Conservation (phyloP, 2,797 vertebrate genomes). For the Potorous gilbertii region DNA sequence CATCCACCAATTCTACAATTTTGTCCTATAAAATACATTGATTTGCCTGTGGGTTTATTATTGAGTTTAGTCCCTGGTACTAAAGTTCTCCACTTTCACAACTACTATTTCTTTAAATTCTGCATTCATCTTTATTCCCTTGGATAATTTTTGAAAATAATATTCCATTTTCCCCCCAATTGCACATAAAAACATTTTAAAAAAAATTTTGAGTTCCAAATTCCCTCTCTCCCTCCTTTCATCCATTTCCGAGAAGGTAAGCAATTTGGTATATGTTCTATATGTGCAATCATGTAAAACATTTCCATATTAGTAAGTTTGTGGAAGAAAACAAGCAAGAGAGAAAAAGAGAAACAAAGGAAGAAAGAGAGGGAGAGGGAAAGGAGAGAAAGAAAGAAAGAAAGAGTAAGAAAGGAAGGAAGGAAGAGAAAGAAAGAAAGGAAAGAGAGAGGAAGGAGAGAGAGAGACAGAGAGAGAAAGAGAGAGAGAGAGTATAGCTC, state of each 20-base stretch:
- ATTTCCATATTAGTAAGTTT: neutral
- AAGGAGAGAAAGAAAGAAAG: neutral
- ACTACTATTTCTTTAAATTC: neutral
- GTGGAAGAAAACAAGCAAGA: neutral
- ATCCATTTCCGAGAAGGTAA: neutral
- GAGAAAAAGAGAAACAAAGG: no score
- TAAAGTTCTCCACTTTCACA: neutral
- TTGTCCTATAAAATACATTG: neutral
- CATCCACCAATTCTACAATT: neutral
- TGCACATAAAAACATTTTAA: neutral
- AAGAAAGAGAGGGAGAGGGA: neutral
- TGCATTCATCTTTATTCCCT: neutral
- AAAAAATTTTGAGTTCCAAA: neutral
- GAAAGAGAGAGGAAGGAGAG: neutral
- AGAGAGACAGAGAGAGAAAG: neutral
- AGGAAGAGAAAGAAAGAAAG: no score
- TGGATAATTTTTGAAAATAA: neutral
- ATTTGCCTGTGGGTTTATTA: neutral
- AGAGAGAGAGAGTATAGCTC: no score
- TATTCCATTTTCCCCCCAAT: neutral
- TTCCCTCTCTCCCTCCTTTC: neutral
- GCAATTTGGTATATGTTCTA: neutral
- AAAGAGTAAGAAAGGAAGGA: no score
- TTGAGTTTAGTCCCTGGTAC: neutral
- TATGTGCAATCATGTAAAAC: neutral